phyloP scores from a whole-genome alignment of 1,140 invertebrate species.

The Andrena cerasifolii region DNA sequence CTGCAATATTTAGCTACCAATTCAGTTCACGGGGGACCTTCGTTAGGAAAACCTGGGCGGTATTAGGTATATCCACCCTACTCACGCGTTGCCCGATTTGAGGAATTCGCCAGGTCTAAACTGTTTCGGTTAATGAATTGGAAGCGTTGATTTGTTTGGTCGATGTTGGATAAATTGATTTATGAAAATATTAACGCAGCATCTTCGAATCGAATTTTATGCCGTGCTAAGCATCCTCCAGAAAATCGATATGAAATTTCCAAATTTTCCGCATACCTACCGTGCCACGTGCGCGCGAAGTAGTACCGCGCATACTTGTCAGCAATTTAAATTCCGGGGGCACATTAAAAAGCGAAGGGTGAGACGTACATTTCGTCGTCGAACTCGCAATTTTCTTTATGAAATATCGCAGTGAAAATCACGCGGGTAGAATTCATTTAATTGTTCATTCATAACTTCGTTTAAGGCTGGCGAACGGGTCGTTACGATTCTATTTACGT shows the following conservation, averaged over 20 bases:
- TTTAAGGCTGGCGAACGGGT: neutral
- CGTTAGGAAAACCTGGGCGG: no score
- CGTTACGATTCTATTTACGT: conserved; percentile 11
- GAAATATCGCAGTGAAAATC: neutral
- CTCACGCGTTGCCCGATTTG: no score
- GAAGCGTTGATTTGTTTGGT: no score
- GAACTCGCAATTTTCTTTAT: neutral
- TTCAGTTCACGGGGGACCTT: no score
- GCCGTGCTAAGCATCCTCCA: neutral
- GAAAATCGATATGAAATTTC: neutral
- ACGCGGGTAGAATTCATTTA: neutral
- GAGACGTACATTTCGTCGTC: neutral
- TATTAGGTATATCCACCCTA: no score
- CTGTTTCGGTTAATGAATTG: no score
- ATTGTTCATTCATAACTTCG: neutral
- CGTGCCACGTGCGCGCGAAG: neutral
- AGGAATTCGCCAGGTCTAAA: no score
- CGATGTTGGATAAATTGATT: no score
- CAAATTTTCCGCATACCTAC: conserved; percentile 1
- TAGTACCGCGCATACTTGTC: neutral
- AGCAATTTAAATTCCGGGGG: neutral
- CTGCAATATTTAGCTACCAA: no score
- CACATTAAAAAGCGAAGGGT: neutral
- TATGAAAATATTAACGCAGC: no score
- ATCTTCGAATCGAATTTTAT: neutral